Base-by-base conservation (phyloP, 2,113 vertebrate species). In the Larimichthys polyactis region DNA sequence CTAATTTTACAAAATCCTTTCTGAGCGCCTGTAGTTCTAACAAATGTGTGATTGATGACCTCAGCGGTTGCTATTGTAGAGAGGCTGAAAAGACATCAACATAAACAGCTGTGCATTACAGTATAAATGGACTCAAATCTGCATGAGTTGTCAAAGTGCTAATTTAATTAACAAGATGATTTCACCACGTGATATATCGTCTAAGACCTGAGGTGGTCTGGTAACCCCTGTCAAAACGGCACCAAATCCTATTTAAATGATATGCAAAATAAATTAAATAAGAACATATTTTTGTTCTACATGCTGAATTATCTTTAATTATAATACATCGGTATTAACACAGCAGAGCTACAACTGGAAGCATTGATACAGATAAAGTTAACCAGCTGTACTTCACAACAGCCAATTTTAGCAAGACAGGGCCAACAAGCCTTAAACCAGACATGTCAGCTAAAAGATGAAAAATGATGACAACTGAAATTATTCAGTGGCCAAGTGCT, bases 1-100 rank as follows among this genome's bases (percentile, higher is more conserved):
- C 11, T 20, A 43, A 32, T 72, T 57, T 60, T 11, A 68, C 58
- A 58, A 44, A 82, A 78, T 27, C 29, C 12, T 59, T 75, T 51
- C 65, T 46, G 36, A 46, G 43, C 32, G 58, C 44, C 73, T 72
- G 57, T 20, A 55, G 27, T 48, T 72, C 14, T 44, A 81, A 63
- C 69, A 22, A 49, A 63, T 51, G 20, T 44, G 20, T 48, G 59
- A 79, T 22, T 74, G 55, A 68, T 54, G 29, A 70, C 51, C 16
- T 32, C n/a, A 12, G 15, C 54, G 20, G 27, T 46, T 24, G 22
- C 16, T 11, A n/a, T 16, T 46, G 17, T 36, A 48, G 20, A 57
- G 24, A 27, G 6, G 17, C 16, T 3, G 16, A n/a, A 78, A 74
- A 64, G 36, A 57, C 36, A 22, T 46, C 58, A 19, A 6, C 24